Percentiles rank a stretch among this genome's conserved stretches.
Conservation (phyloP, 2,888 invertebrate genomes). For the Hemicrepidius hirtus region DNA sequence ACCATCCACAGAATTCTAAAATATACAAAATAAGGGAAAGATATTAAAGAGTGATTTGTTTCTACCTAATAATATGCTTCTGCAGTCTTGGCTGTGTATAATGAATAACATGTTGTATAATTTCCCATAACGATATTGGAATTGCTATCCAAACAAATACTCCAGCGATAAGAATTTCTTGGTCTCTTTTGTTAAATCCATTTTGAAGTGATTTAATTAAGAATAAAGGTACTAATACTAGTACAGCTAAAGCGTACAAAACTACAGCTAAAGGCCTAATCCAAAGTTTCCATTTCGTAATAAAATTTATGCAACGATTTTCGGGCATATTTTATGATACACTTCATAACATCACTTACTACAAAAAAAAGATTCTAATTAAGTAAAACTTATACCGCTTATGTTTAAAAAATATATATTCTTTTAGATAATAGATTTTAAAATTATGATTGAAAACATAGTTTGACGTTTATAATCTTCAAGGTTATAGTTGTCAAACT, state of each 20-base stretch:
- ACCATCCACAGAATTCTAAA: conserved; percentile 96
- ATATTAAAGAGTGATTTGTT: conserved; percentile 38
- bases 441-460: no score
- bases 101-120: conserved; percentile 94
- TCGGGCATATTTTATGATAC: conserved; percentile 17
- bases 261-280: conserved; percentile 89
- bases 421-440: neutral
- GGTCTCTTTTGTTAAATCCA: conserved; percentile 86
- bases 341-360: conserved; percentile 17
- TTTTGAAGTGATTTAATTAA: conserved; percentile 87
- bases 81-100: conserved; percentile 94
- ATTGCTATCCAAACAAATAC: conserved; percentile 93
- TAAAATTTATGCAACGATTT: conserved; percentile 64
- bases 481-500: no score
- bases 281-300: conserved; percentile 88
- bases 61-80: conserved; percentile 92
- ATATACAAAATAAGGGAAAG: conserved; percentile 28
- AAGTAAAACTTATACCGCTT: neutral
- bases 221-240: conserved; percentile 89
- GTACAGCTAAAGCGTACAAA: conserved; percentile 85
- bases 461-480: no score
- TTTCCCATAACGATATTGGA: conserved; percentile 96
- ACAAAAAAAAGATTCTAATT: neutral
- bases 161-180: conserved; percentile 89
- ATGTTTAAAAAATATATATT: neutral